A percentile compares a stretch with the other conserved stretches of the same genome.
phyloP scores from a whole-genome alignment of 2,113 vertebrate species.

The Coracopsis vasa region DNA sequence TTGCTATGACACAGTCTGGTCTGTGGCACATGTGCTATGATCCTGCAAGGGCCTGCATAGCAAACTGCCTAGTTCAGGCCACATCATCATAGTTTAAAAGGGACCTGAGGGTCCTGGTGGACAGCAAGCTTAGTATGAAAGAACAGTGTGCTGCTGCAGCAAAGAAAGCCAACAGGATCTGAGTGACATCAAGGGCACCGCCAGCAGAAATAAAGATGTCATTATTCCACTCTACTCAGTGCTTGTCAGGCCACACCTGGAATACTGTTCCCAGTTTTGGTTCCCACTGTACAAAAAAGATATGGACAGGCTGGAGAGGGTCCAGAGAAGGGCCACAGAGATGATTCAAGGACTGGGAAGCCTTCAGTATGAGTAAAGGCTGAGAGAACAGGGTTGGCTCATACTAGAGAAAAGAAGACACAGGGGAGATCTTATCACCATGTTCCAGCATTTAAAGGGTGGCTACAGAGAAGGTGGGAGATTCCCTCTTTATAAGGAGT shows the following conservation, averaged over 20 bases:
- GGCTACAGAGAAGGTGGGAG: neutral
- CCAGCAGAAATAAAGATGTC: neutral
- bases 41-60: neutral
- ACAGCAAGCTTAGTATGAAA: neutral
- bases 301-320: neutral
- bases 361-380: neutral
- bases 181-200: neutral
- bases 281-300: neutral
- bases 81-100: neutral
- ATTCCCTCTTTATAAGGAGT: neutral
- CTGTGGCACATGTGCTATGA: accelerated
- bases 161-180: neutral
- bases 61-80: neutral
- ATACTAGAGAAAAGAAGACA: neutral
- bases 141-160: neutral
- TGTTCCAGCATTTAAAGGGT: neutral
- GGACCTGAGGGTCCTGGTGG: neutral
- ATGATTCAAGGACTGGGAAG: neutral
- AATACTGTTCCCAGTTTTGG: neutral
- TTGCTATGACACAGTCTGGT: neutral
- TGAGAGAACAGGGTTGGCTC: neutral
- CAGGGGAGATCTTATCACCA: neutral
- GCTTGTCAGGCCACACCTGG: neutral
- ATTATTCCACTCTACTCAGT: neutral
- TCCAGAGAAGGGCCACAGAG: neutral